Percentiles rank a stretch among this genome's conserved stretches.
phyloP scores from a whole-genome alignment of 2,888 invertebrate genomes.

The Torymus tubicola region DNA sequence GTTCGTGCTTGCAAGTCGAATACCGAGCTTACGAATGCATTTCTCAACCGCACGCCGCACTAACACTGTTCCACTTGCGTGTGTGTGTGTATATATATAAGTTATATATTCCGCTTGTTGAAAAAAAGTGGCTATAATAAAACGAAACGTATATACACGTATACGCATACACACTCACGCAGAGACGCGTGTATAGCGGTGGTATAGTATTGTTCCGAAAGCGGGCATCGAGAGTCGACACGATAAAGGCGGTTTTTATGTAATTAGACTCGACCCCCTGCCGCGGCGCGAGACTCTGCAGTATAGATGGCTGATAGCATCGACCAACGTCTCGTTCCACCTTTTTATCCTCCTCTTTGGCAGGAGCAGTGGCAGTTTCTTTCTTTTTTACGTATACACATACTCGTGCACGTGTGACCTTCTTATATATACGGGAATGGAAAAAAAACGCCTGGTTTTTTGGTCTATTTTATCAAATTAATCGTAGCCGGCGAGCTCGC shows the following conservation, averaged over 20 bases:
- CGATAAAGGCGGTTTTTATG: conserved; percentile 56
- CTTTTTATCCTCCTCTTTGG: conserved; percentile 43
- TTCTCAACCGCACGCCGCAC: no score
- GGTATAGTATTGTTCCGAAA: conserved; percentile 50
- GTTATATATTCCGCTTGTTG: not conserved
- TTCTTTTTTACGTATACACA: conserved; percentile 2
- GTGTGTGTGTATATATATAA: no score
- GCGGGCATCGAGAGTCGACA: conserved; percentile 39
- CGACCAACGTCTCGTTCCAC: conserved; percentile 53
- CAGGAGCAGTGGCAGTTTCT: not conserved
- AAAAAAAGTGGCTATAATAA: not conserved
- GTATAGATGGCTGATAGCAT: conserved; percentile 56
- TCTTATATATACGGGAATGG: conserved; percentile 41
- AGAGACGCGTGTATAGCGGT: no score
- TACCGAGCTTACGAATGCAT: conserved; percentile 8
- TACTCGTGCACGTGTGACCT: conserved; percentile 31
- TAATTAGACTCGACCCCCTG: conserved; percentile 51
- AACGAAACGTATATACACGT: not conserved
- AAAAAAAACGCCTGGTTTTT: conserved; percentile 24
- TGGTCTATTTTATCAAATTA: conserved; percentile 45
- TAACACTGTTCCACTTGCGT: not conserved
- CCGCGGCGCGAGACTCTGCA: conserved; percentile 39
- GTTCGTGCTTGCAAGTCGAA: conserved; percentile 1
- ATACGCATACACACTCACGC: not conserved
- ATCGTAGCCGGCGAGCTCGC: not conserved